Evolutionary conservation across 2,888 invertebrate species (phyloP).

Genomic region (Trimorus sp.): DNA sequence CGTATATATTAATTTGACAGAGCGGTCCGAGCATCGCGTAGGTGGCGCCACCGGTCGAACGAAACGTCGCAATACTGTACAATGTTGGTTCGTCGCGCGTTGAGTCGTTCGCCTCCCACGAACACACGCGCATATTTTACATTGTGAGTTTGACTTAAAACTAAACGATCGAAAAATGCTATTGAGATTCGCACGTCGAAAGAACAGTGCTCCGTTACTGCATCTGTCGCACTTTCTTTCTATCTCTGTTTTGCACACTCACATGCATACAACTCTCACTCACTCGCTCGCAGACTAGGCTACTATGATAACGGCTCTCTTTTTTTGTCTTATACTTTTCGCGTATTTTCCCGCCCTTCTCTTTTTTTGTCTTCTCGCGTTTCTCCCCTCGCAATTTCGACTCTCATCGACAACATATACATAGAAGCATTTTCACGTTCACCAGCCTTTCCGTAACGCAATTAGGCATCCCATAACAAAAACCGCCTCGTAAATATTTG

Average conservation of each 20-base stretch:
- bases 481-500: constrained; percentile 54
- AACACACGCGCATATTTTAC: constrained; percentile 56
- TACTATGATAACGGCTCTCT: constrained; percentile 37
- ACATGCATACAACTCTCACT: background rate
- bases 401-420: constrained; percentile 60
- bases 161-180: constrained; percentile 62
- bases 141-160: constrained; percentile 59
- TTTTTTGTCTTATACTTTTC: background rate
- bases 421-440: constrained; percentile 56
- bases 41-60: too few species aligned
- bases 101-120: constrained; percentile 37
- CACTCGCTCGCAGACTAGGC: constrained; percentile 46
- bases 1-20: constrained; percentile 12
- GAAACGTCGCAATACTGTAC: too few species aligned
- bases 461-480: constrained; percentile 57
- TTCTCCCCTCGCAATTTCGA: constrained; percentile 17
- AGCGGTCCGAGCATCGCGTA: constrained; percentile 1
- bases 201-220: constrained; percentile 43
- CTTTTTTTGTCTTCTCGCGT: constrained; percentile 5
- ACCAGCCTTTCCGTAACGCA: constrained; percentile 46
- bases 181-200: constrained; percentile 54
- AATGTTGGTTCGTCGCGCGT: constrained; percentile 22
- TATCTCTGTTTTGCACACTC: background rate
- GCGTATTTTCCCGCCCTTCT: background rate
- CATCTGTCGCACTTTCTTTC: background rate